Evolutionary conservation across 2,888 invertebrate species (phyloP), one percentile per base, ranked within the genome.

Genomic region (Pollenia amentaria): DNA sequence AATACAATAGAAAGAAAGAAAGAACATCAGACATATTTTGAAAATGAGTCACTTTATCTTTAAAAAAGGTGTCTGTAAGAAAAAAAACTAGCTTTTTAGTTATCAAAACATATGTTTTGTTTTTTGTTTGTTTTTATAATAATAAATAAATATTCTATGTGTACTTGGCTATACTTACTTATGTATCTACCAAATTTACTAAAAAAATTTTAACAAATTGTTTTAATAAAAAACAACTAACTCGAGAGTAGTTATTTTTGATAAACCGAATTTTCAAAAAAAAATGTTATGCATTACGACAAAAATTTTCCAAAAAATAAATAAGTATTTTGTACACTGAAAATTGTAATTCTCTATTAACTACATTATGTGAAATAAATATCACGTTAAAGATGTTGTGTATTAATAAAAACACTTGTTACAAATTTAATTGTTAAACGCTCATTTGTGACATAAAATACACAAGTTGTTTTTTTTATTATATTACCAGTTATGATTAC

Each of bases 31-130:
- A 55, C 64, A 85, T 85, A 60, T 64, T 80, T 85, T 55, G 14
- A 42, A 57, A 21, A 76, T 85, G 85, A 85, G 70, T 85, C 85
- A 84, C 51, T 55, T 67, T 53, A 72, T 65, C 64, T 76, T 70
- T 48, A 80, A 81, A 84, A 79, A 78, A 84, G 65, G 65, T 84
- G 70, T 55, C 57, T 72, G 55, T 48, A 67, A 67, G 57, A 81
- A 73, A 57, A 60, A 67, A 84, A 55, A 11, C 46, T 72, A 72
- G 64, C 72, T 29, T 73, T 78, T 78, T 10, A 78, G 29, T 48
- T 84, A 51, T 65, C 4, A 72, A 65, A 73, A 67, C 65, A 73
- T 72, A 78, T 72, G 67, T 65, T 72, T 21, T 6, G 16, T 38
- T 51, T 18, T 46, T 44, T 65, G 21, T 12, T 57, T 21, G 44